Evolutionary conservation across 2,113 vertebrate species (phyloP), one percentile per base, ranked within the genome.

Genomic region (Setophaga petechia): DNA sequence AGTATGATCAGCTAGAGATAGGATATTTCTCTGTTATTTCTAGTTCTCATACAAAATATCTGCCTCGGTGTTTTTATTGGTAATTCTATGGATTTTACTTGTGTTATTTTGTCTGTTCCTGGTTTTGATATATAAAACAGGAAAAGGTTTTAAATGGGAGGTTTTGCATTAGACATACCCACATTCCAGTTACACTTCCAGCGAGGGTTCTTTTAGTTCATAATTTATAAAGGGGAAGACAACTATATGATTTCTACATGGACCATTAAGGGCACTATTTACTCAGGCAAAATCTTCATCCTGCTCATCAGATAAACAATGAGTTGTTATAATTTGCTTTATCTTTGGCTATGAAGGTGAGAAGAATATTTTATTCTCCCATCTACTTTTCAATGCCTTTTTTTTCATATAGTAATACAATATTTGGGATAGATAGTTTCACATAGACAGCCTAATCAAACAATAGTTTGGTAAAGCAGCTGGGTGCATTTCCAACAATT

Each of bases 91-190:
- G 46, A 77, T 91, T 91, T 93, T 83, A 46, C 67, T 73, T 79
- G 37, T 33, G 47, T 15, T 69, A 76, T 95, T 93, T 93, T 79
- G 25, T 75, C 77, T 35, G 8, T 79, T 94, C 46, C 46, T 65
- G 63, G 4, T 81, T 95, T 86, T 92, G 65, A 88, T 63, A 65
- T 84, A 59, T 61, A 12, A 65, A 95, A 67, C 22, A 80, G 39
- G 59, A 84, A 77, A 94, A 93, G 33, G 35, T 90, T 96, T 96
- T 86, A 84, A 81, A 90, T 78, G 86, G 24, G 47, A 90, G 87
- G 31, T 19, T 92, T 94, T 96, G 61, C 63, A 27, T 90, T 90
- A 92, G 72, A 37, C 23, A 23, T 84, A 84, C 9, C 27, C 59
- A 47, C 52, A 49, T 93, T 74, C 66, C 67, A 79, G 73, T 91